Conservation (phyloP, 2,797 vertebrate genomes). For the Gobionotothen gibberifrons region DNA sequence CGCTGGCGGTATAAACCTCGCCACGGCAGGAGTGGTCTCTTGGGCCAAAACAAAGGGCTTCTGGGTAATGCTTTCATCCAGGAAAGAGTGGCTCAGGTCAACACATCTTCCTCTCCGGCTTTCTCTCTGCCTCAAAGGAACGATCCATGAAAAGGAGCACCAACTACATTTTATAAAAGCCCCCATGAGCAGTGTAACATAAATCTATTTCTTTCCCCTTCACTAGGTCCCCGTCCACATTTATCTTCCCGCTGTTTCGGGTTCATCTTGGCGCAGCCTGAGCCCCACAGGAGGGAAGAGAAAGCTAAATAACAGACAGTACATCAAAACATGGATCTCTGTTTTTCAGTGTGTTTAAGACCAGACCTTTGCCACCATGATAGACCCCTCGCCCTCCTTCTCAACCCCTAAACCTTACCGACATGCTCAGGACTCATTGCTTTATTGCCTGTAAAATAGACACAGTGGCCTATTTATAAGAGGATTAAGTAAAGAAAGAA, state of each 20-base stretch:
- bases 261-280: slow-evolving; percentile 42
- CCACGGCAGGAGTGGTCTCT: slow-evolving; percentile 38
- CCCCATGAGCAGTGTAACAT: slow-evolving; percentile 58
- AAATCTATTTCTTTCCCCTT: slow-evolving; percentile 50
- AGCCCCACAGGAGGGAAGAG: slow-evolving; percentile 26
- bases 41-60: slow-evolving; percentile 59
- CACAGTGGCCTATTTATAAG: slow-evolving; percentile 83
- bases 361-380: slow-evolving; percentile 51
- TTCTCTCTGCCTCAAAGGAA: slow-evolving; percentile 57
- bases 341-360: slow-evolving; percentile 33
- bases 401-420: slow-evolving; percentile 58
- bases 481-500: slow-evolving; percentile 80
- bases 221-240: slow-evolving; percentile 28
- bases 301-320: slow-evolving; percentile 36
- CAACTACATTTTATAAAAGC: slow-evolving; percentile 46
- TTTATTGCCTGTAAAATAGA: slow-evolving; percentile 84
- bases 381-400: slow-evolving; percentile 51
- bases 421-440: slow-evolving; percentile 73
- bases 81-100: slow-evolving; percentile 56
- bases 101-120: slow-evolving; percentile 43
- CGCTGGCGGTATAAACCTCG: slow-evolving; percentile 29
- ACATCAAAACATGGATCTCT: slow-evolving; percentile 27
- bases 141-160: slow-evolving; percentile 56
- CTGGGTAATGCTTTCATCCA: slow-evolving; percentile 70
- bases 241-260: slow-evolving; percentile 54